A percentile compares a stretch with the other conserved stretches of the same genome.
Evolutionary conservation across 2,797 vertebrate species (phyloP).

Genomic region (Peromyscus eremicus): DNA sequence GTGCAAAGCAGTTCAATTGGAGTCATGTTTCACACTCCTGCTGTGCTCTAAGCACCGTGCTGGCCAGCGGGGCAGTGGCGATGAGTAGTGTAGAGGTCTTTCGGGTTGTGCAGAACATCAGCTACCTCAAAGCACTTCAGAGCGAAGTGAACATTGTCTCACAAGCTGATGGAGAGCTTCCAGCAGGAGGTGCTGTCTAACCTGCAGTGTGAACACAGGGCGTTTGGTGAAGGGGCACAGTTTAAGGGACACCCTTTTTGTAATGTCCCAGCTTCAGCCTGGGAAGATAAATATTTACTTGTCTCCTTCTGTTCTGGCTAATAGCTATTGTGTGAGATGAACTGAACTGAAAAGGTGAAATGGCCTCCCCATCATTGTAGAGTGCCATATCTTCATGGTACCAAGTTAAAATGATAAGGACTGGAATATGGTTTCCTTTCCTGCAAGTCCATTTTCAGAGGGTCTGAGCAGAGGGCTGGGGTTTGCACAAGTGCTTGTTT

Average conservation of each 20-base stretch:
- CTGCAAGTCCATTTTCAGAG: slow-evolving; percentile 45
- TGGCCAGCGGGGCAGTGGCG: not conserved
- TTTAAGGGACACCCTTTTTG: not conserved
- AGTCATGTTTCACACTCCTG: not conserved
- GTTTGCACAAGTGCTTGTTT: slow-evolving; percentile 63
- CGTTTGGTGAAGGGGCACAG: not conserved
- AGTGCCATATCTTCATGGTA: not conserved
- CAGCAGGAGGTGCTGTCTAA: not conserved
- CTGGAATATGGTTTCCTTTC: slow-evolving; percentile 28
- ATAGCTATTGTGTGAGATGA: not conserved
- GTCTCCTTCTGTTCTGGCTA: slow-evolving; percentile 2
- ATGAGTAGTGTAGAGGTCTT: not conserved
- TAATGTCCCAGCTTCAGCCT: not conserved
- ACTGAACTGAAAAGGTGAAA: not conserved
- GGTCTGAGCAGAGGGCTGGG: slow-evolving; percentile 55
- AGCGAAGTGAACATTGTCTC: not conserved
- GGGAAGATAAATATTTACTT: not conserved
- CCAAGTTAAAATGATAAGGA: slow-evolving; percentile 35
- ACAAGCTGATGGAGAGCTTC: not conserved
- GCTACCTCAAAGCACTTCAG: not conserved
- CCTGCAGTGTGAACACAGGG: not conserved
- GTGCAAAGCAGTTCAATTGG: not conserved
- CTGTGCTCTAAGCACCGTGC: not conserved
- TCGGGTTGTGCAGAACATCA: not conserved
- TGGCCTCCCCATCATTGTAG: not conserved